Evolutionary conservation across 2,797 vertebrate species (phyloP), one percentile per base, ranked within the genome.

Genomic region (Sebastes nivosus): DNA sequence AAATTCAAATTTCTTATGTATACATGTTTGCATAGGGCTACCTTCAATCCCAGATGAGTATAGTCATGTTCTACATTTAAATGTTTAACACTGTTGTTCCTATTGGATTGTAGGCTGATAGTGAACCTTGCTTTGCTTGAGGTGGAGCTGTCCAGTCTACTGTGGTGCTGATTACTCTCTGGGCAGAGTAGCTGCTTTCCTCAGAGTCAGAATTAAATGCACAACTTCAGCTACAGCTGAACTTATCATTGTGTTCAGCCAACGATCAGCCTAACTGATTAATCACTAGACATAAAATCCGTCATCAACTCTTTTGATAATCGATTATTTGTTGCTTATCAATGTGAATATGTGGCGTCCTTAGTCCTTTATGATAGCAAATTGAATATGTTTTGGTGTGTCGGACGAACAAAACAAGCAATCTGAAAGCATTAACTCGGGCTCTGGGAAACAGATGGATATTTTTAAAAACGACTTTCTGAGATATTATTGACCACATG

Each of bases 101-200:
- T 69, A 25, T 69, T 8, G 65, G 14, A 27, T 18, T 8, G 2
- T 8, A 13, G 66, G 30, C 55, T 54, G 50, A n/a, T 29, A 13
- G 46, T 61, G 69, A 70, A 66, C 25, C 18, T 29, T n/a, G 11
- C 14, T 64, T 55, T 27, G 52, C 25, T 55, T 50, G 52, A 54
- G 46, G 24, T 27, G 66, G 66, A 82, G 75, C 72, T 72, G 85
- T 77, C 69, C 66, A 32, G 20, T 67, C 69, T 60, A 13, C 11
- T 52, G 77, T 65, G 72, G 76, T 79, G 75, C 87, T 86, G 72
- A 84, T 80, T 59, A 34, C 54, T 59, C 4, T 54, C 24, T 50
- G 27, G 3, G 10, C 2, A 50, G 18, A 59, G 14, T 1, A 29
- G 32, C 65, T 46, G 20, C 22, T 66, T 81, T 81, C 77, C 10